Base-by-base conservation (phyloP, 2,888 invertebrate genomes). In the Cremastobaeus sp. region DNA sequence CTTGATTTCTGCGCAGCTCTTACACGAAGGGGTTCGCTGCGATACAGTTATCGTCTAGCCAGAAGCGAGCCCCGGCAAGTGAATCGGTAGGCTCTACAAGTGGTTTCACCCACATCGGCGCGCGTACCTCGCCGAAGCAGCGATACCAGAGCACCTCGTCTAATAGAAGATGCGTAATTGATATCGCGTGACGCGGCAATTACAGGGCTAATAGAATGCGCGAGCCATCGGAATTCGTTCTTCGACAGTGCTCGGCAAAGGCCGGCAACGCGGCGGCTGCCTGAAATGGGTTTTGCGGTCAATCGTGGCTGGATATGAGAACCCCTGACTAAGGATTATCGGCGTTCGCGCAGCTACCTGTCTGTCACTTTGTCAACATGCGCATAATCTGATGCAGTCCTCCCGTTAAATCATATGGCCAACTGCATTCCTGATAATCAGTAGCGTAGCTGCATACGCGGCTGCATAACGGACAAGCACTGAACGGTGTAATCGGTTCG, bases 341-440 rank as follows among this genome's bases (percentile, higher is more conserved):
- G 70, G 55, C 69, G 72, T 74, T 55, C 73, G 54, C 64, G 74
- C 59, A 43, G 65, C 54, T 62, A 64, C 74, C 79, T 81, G 82
- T 82, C 83, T 76, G 78, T 84, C 84, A 84, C 78, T 82, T 82
- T 84, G 84, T 84, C 84, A 84, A 82, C 83, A 77, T 76, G 77
- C 77, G 73, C 78, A 82, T 83, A 82, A 85, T 84, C 80, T 77
- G 78, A 78, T 74, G 81, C 78, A 72, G 76, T 73, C 76, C 79
- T 66, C 75, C 77, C 82, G 78, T 81, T 82, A 81, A 83, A 82
- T 83, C 82, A 80, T 76, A 78, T 64, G 74, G 76, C 60, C 77
- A 65, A 78, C 77, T 78, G 77, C 81, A 81, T 82, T 82, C 77
- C 83, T 81, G 83, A 81, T 81, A 82, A 84, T 82, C 79, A 79